These are phyloP conservation scores for Trididemnum clinides DNA, from an alignment of 23 tunicate species.

Conservation along the genomic window DNA sequence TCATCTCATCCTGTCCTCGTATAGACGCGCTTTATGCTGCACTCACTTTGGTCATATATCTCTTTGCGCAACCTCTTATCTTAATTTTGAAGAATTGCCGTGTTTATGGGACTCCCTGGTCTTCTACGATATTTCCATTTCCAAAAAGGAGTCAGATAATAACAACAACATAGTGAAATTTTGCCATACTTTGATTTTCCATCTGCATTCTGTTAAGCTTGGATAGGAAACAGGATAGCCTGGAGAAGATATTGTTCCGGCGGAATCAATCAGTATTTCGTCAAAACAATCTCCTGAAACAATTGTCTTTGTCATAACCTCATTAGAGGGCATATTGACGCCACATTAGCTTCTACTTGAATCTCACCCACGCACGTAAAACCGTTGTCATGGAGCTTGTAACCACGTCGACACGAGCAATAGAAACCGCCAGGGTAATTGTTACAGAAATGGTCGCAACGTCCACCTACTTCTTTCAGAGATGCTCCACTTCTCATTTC, in stretches of 20 bases:
- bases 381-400: slow-evolving; percentile 43
- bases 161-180: too few relatives aligned
- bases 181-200: slow-evolving; percentile 47
- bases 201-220: slow-evolving; percentile 24
- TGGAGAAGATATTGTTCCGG: slow-evolving; percentile 22
- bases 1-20: too few relatives aligned
- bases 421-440: slow-evolving; percentile 68
- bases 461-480: slow-evolving; percentile 51
- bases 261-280: neutral
- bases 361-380: slow-evolving; percentile 59
- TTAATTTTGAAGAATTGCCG: too few relatives aligned
- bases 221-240: slow-evolving; percentile 41
- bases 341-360: too few relatives aligned
- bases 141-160: too few relatives aligned
- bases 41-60: too few relatives aligned
- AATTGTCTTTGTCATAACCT: neutral
- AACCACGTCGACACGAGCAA: slow-evolving; percentile 65
- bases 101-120: too few relatives aligned
- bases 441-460: slow-evolving; percentile 72
- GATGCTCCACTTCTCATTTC: slow-evolving; percentile 12
- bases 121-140: too few relatives aligned
- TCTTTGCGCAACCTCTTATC: too few relatives aligned
- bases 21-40: too few relatives aligned
- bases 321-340: too few relatives aligned
- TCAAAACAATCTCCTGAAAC: slow-evolving; percentile 29